Base-by-base conservation (phyloP, 2,888 invertebrate species). In the Euzophera pinguis region DNA sequence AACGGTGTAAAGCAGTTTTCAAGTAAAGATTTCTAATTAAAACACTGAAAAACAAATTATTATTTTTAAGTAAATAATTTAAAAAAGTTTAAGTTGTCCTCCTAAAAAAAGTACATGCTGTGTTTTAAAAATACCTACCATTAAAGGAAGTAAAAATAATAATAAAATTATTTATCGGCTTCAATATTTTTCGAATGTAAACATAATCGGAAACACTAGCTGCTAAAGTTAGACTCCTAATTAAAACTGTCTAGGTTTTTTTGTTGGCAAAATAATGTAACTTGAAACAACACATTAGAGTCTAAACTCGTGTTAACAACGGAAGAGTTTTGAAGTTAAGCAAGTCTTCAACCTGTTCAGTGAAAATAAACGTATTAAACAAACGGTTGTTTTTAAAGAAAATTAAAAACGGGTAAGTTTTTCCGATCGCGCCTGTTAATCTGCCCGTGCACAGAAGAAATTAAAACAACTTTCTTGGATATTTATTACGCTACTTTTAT, bases 401-500 rank as follows among this genome's bases (percentile, higher is more conserved):
- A 90, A 89, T 89, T 88, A 87, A 90, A 89, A 87, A 88, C 83
- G 84, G 77, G 86, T 82, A 89, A 89, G 85, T 87, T 87, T 79
- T 73, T 81, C 84, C 84, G 82, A 88, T 88, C 80, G 86, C 78
- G 84, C 81, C 82, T 73, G 78, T 78, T 82, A 85, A 88, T 88
- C 86, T 84, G 75, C 80, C 83, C 87, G 84, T 87, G 82, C 84
- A 85, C 86, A 84, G 81, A 84, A 85, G 86, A 89, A 89, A 89
- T 89, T 88, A 87, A 88, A 88, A 85, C 84, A 86, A 89, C 86
- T 88, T 86, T 82, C 84, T 77, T 75, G 84, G 84, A 87, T 90
- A 90, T 90, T 89, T 89, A 90, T 89, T 87, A 81, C 84, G 74
- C 78, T 85, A 80, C 83, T 87, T 87, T 82, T 82, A 76, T 76